phyloP scores from a whole-genome alignment of 92 coral and sea anemone species.

The Epizoanthus illoricatus region DNA sequence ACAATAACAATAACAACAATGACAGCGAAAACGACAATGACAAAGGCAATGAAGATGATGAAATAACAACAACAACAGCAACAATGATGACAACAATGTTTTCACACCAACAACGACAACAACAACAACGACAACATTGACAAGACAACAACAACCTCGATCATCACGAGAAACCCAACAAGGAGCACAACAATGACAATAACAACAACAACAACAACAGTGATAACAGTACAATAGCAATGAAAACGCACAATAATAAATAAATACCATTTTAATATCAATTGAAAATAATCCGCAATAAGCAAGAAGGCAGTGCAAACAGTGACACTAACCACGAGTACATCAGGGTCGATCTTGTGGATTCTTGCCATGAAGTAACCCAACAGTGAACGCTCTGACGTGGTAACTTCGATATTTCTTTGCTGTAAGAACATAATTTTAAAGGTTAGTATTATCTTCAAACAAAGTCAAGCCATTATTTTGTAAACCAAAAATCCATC shows the following conservation, averaged over 20 bases:
- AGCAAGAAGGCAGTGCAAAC: not conserved
- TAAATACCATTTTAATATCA: not conserved
- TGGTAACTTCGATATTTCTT: conserved; percentile 83
- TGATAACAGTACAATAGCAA: not conserved
- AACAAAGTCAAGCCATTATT: too few relatives aligned
- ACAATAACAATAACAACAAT: too few relatives aligned
- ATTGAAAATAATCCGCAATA: not conserved
- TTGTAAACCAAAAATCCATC: too few relatives aligned
- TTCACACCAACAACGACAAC: too few relatives aligned
- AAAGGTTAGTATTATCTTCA: not conserved
- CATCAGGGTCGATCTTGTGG: conserved; percentile 94
- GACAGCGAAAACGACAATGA: too few relatives aligned
- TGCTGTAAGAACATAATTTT: conserved; percentile 49
- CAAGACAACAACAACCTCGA: not conserved
- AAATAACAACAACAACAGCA: not conserved
- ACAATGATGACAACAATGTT: not conserved
- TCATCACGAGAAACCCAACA: not conserved
- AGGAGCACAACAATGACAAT: not conserved
- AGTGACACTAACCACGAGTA: conserved; percentile 77
- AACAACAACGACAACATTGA: not conserved
- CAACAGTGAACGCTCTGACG: conserved; percentile 86
- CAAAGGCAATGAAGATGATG: not conserved
- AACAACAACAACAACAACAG: not conserved
- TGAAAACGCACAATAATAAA: not conserved
- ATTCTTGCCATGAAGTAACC: conserved; percentile 95